Base-by-base conservation (phyloP, 2,888 invertebrate genomes). In the Drosophila testacea region DNA sequence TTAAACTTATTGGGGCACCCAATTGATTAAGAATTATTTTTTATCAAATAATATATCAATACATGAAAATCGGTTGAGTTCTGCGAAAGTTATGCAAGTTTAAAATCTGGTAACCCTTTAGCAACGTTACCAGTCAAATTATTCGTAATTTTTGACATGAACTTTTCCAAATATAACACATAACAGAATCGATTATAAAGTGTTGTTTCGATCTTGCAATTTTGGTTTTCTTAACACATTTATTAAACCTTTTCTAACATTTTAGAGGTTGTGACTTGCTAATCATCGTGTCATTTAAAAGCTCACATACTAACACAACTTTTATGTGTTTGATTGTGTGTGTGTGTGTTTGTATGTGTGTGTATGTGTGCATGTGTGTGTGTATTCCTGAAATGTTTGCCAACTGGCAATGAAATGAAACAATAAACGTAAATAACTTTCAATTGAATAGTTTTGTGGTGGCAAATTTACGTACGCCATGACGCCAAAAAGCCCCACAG, bases 351-450 rank as follows among this genome's bases (percentile, higher is more conserved):
- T 34, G 6, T 51, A 9, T 16, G 7, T 34, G 42, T 6, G 13
- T 42, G 41, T 42, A 41, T 42, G 32, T 39, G 30, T 32, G 10
- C 16, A 16, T 11, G 30, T 54, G 39, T 39, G 52, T 10, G 50
- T 27, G 48, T 44, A 30, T 36, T 47, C 48, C 68, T 47, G 50
- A 76, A 76, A 73, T 73, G 77, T 75, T 79, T 77, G 79, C 67
- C 73, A 75, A 73, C 79, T 79, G 81, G 77, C 70, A 81, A 71
- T 77, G 63, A 77, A 74, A 79, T 81, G 75, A 77, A 88, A 79
- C 81, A 88, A 88, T 89, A 89, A 90, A 86, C 89, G 81, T 83
- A 88, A 90, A 90, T 87, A 84, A 83, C 82, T 90, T 86, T 79
- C 89, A 88, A 88, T 88, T 88, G 89, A 88, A 88, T 88, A 88